These are phyloP conservation scores for Leptinotarsa defecta DNA, from an alignment of 1,140 invertebrate genomes.

Conservation along the genomic window DNA sequence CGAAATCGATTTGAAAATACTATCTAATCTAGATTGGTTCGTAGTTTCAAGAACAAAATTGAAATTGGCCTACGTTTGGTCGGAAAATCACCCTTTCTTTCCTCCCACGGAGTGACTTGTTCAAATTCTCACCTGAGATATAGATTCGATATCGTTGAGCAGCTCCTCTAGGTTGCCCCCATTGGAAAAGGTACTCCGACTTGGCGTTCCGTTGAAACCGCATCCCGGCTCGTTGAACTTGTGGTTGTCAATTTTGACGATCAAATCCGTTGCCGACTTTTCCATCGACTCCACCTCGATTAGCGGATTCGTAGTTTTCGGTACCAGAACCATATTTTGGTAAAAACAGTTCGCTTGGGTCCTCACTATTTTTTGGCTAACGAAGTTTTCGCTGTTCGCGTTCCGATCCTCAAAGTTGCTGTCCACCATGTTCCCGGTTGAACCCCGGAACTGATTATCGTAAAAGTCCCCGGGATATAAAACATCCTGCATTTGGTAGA, in stretches of 20 bases:
- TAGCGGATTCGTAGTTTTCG: constrained; percentile 30
- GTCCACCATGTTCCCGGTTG: background rate
- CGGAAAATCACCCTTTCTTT: no score
- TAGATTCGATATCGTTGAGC: constrained; percentile 59
- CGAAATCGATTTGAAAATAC: no score
- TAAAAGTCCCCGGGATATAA: constrained; percentile 16
- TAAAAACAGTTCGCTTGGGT: constrained; percentile 44
- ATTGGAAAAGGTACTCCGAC: constrained; percentile 52
- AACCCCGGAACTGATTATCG: constrained; percentile 1
- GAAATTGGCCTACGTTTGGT: no score
- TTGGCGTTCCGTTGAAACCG: constrained; percentile 38
- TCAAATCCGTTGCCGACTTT: constrained; percentile 48
- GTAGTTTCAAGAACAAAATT: no score
- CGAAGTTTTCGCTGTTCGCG: constrained; percentile 20
- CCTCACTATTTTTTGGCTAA: constrained; percentile 39
- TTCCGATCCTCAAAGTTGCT: background rate
- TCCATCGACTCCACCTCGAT: constrained; percentile 32
- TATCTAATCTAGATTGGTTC: no score
- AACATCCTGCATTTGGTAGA: constrained; percentile 26
- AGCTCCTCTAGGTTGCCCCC: constrained; percentile 59
- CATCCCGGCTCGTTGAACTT: constrained; percentile 38
- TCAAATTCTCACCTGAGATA: constrained; percentile 53
- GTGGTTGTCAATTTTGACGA: constrained; percentile 53
- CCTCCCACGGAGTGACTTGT: no score
- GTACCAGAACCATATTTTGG: constrained; percentile 46